These are phyloP conservation scores for Aethes cnicana DNA, from an alignment of 2,888 invertebrate genomes.

Conservation along the genomic window DNA sequence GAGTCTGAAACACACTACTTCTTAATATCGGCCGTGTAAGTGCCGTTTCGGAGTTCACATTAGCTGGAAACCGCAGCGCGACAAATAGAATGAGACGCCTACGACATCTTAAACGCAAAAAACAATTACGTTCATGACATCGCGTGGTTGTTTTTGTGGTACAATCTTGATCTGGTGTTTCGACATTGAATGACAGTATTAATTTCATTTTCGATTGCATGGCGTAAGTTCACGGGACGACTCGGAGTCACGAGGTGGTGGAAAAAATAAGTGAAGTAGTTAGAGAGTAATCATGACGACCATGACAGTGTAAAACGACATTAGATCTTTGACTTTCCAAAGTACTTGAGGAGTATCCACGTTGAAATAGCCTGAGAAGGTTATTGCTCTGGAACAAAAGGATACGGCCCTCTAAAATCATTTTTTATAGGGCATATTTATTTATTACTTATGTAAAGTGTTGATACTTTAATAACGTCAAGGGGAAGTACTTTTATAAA, in stretches of 20 bases:
- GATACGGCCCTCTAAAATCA: too few species aligned
- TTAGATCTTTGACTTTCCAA: slow-evolving; percentile 12
- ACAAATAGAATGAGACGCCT: slow-evolving; percentile 54
- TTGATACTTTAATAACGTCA: too few species aligned
- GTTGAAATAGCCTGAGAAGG: too few species aligned
- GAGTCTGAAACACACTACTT: background rate
- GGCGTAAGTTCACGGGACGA: slow-evolving; percentile 33
- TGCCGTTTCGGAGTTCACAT: background rate
- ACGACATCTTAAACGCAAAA: slow-evolving; percentile 58
- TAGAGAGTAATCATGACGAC: slow-evolving; percentile 6
- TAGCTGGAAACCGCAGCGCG: slow-evolving; percentile 42
- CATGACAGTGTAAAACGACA: slow-evolving; percentile 4
- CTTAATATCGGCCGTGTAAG: background rate
- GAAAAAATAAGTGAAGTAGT: slow-evolving; percentile 30
- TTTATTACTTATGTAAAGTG: too few species aligned
- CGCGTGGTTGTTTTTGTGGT: slow-evolving; percentile 49
- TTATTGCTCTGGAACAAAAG: too few species aligned
- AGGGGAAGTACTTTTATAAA: too few species aligned
- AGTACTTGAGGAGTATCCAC: too few species aligned
- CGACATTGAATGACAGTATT: slow-evolving; percentile 65
- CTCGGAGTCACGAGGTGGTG: slow-evolving; percentile 29
- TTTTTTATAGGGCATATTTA: too few species aligned
- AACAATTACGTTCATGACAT: slow-evolving; percentile 65
- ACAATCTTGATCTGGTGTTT: slow-evolving; percentile 53
- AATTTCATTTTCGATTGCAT: slow-evolving; percentile 54